phyloP scores from a whole-genome alignment of 2,113 vertebrate genomes.

The Megaceryle maxima region DNA sequence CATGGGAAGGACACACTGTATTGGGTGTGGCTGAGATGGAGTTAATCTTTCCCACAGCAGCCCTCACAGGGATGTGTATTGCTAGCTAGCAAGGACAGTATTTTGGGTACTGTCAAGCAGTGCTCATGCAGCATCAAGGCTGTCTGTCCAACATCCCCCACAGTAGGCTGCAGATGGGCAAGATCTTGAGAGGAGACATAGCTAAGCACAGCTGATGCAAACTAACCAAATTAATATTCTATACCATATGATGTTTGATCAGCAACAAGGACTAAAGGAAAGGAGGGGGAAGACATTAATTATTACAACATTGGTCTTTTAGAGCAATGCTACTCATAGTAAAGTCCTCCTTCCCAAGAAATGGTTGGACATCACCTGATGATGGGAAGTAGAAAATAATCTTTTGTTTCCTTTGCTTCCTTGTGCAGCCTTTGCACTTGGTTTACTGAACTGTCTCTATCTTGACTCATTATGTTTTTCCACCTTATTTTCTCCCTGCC shows the following conservation, averaged over 20 bases:
- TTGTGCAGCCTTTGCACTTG: not conserved
- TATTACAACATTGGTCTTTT: not conserved
- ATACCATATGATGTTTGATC: not conserved
- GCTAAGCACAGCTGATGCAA: not conserved
- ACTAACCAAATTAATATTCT: not conserved
- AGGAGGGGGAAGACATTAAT: not conserved
- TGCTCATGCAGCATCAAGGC: not conserved
- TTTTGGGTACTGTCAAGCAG: not conserved
- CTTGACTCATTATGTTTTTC: not conserved
- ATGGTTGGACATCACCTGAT: not conserved
- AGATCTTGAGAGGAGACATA: not conserved
- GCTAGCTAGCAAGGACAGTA: not conserved
- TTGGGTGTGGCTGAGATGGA: not conserved
- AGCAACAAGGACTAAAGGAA: not conserved
- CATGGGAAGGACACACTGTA: not conserved
- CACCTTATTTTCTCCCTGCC: not conserved
- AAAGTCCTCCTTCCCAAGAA: not conserved
- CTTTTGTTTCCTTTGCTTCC: not conserved
- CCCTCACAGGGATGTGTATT: not conserved
- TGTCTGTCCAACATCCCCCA: not conserved
- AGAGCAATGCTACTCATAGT: rapidly evolving
- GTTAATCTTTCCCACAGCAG: not conserved
- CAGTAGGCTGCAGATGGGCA: not conserved
- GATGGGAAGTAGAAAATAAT: not conserved
- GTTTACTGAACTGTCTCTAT: not conserved